Conservation (phyloP, 2,797 vertebrate genomes). For the Sparus aurata region DNA sequence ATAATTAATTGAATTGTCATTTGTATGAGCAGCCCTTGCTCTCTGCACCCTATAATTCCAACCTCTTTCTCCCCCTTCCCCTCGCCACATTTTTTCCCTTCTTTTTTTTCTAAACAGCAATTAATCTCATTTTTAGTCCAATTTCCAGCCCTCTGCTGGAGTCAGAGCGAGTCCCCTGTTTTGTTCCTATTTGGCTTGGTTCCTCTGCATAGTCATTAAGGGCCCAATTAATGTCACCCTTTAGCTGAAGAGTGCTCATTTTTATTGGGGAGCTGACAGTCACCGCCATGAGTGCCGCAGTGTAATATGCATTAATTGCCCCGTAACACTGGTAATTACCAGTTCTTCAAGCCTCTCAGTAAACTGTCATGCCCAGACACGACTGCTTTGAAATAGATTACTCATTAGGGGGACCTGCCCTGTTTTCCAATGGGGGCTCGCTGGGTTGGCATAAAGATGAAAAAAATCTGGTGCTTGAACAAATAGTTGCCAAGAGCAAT, state of each 20-base stretch:
- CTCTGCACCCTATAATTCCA: constrained; percentile 99
- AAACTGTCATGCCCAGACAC: constrained; percentile 99
- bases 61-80: constrained; percentile 95
- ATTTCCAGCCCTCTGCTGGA: constrained; percentile 99
- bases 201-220: constrained; percentile 99
- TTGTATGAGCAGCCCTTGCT: constrained; percentile 95
- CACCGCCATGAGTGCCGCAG: constrained; percentile 99
- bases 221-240: constrained; percentile 99
- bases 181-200: constrained; percentile 99
- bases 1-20: constrained; percentile 96
- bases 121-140: constrained; percentile 99
- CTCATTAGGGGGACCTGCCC: constrained; percentile 99
- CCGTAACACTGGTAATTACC: constrained; percentile 99
- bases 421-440: constrained; percentile 96
- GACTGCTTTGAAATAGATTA: constrained; percentile 99
- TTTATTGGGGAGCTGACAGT: constrained; percentile 99
- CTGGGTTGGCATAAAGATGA: constrained; percentile 92
- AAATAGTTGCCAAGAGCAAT: constrained; percentile 99
- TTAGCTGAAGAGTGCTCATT: constrained; percentile 99
- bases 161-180: constrained; percentile 99
- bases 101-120: constrained; percentile 99
- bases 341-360: constrained; percentile 99
- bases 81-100: constrained; percentile 93
- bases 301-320: constrained; percentile 99
- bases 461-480: constrained; percentile 94